Evolutionary conservation across 2,113 vertebrate species (phyloP).

Genomic region (Porphyrio hochstetteri): DNA sequence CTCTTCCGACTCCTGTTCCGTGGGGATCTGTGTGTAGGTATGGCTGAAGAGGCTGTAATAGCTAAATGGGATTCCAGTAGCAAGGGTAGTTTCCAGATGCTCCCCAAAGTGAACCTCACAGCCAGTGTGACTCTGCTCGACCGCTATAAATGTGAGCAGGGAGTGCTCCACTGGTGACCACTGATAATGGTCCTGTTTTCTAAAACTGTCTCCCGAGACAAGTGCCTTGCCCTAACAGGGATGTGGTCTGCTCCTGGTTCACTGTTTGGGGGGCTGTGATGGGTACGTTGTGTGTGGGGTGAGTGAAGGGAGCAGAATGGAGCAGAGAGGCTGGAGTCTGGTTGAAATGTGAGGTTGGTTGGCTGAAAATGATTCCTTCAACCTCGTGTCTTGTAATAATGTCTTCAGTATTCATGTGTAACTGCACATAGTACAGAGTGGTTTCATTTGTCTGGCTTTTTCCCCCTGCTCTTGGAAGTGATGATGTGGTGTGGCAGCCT

Average conservation of each 20-base stretch:
- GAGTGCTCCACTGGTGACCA: neutral
- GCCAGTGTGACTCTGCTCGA: neutral
- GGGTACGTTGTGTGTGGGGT: neutral
- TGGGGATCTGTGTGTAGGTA: neutral
- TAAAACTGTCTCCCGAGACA: neutral
- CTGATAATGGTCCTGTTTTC: neutral
- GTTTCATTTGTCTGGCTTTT: neutral
- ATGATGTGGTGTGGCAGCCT: neutral
- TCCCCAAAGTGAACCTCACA: conserved; percentile 8
- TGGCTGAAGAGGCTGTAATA: neutral
- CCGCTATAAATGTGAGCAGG: conserved; percentile 16
- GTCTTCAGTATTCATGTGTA: rapidly evolving
- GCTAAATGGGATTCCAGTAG: conserved; percentile 54
- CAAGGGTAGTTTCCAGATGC: neutral
- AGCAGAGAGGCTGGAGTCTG: neutral
- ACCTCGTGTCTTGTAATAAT: neutral
- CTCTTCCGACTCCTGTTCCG: neutral
- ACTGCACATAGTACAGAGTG: neutral
- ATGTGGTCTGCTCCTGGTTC: neutral
- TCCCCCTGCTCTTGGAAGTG: neutral
- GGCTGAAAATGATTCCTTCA: neutral
- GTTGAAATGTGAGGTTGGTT: neutral
- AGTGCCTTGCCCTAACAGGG: neutral
- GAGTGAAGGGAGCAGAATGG: neutral
- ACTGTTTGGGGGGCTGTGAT: neutral